Evolutionary conservation across 2,797 vertebrate species (phyloP).

Genomic region (Helicolenus hilgendorfi): DNA sequence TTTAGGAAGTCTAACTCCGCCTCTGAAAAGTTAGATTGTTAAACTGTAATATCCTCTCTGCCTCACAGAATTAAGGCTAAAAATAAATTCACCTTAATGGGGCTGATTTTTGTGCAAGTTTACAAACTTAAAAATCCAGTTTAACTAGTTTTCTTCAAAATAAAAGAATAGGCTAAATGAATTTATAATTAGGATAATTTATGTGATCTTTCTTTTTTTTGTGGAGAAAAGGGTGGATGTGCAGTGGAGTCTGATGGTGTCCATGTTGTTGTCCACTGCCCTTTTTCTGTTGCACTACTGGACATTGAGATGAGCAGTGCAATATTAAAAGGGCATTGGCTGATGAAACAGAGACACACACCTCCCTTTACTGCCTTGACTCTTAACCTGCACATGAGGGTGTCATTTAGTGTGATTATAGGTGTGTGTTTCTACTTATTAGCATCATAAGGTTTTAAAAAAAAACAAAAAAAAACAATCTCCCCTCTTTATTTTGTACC

Average conservation of each 20-base stretch:
- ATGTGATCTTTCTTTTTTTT: not conserved
- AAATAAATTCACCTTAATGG: not conserved
- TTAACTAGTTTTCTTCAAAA: not conserved
- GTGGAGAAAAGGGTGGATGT: constrained; percentile 27
- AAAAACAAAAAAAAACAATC: not conserved
- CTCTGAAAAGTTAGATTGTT: constrained; percentile 49
- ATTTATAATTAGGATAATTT: not conserved
- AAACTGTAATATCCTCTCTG: constrained; percentile 28
- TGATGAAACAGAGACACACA: constrained; percentile 91
- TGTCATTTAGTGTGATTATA: not conserved
- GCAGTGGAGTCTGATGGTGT: constrained; percentile 75
- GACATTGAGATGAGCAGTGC: constrained; percentile 98
- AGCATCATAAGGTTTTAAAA: not conserved
- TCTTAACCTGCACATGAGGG: constrained; percentile 69
- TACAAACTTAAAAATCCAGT: constrained; percentile 14
- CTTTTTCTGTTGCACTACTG: constrained; percentile 99
- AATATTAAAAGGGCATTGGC: constrained; percentile 99
- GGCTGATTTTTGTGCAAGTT: constrained; percentile 20
- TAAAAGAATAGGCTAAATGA: not conserved
- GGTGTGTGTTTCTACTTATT: not conserved
- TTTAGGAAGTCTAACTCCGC: constrained; percentile 74
- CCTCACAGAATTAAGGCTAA: not conserved
- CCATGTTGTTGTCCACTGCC: constrained; percentile 95
- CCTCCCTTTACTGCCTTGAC: constrained; percentile 79
- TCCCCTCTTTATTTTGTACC: too few species aligned